These are phyloP conservation scores for Hirudo medicinalis DNA, from an alignment of 1,140 invertebrate species.

Conservation along the genomic window DNA sequence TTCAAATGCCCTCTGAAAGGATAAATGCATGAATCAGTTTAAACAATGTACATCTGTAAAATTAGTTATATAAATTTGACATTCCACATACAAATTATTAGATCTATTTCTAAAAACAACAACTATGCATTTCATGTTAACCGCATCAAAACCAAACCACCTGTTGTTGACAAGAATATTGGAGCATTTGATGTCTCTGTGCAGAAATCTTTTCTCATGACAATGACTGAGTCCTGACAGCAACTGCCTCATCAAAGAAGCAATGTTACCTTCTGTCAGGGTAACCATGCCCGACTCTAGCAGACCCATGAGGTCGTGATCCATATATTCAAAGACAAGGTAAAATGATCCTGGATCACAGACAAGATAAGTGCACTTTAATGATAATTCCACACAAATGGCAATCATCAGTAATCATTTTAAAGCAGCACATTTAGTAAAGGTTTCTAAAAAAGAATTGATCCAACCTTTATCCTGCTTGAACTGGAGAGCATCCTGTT, in stretches of 20 bases:
- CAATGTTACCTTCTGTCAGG: constrained; percentile 86
- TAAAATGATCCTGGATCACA: constrained; percentile 66
- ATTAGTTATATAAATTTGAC: constrained; percentile 19
- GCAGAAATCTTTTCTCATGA: constrained; percentile 93
- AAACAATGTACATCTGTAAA: constrained; percentile 19
- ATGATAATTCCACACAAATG: neutral
- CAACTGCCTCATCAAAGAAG: constrained; percentile 92
- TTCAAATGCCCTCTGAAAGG: constrained; percentile 85
- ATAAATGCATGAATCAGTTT: too few species aligned
- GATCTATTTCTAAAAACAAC: too few species aligned
- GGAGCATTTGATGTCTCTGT: constrained; percentile 97
- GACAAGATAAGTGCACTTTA: neutral
- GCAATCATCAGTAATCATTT: neutral
- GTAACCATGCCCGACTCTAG: constrained; percentile 91
- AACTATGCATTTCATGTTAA: neutral
- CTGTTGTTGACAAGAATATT: constrained; percentile 99
- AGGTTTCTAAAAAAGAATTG: neutral
- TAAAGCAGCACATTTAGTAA: neutral
- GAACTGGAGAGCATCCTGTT: constrained; percentile 89
- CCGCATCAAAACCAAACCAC: constrained; percentile 45
- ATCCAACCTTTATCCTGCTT: constrained; percentile 59
- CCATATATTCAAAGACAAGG: constrained; percentile 99
- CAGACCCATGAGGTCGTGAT: constrained; percentile 96
- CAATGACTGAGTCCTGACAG: constrained; percentile 92
- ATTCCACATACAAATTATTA: neutral